These are phyloP conservation scores for Hexactinellida sp. DNA, from an alignment of 37 sponge, comb jelly and placozoan species.

Conservation along the genomic window DNA sequence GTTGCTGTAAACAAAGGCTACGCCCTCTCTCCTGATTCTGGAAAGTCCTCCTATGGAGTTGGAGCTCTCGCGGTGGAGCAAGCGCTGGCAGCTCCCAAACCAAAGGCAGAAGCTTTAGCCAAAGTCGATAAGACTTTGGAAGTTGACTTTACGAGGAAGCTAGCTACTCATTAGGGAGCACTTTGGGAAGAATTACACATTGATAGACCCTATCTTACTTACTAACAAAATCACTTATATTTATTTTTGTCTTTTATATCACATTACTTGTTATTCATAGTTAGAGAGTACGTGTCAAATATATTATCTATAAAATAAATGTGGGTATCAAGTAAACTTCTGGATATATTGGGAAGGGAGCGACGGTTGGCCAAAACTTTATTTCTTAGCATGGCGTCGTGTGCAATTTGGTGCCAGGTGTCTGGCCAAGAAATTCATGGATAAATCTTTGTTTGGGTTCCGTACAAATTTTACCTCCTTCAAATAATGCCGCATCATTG, in stretches of 20 bases:
- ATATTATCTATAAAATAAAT: too few species aligned
- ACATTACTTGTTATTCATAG: not conserved
- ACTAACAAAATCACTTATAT: not conserved
- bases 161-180: not conserved
- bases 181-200: not conserved
- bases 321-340: too few species aligned
- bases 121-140: slow-evolving; percentile 62
- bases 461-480: too few species aligned
- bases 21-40: slow-evolving; percentile 40
- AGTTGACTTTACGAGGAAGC: slow-evolving; percentile 8
- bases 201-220: not conserved
- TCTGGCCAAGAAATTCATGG: too few species aligned
- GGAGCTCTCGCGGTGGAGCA: slow-evolving; percentile 51
- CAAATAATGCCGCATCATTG: too few species aligned
- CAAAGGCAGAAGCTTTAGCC: slow-evolving; percentile 58
- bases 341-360: too few species aligned
- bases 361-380: too few species aligned
- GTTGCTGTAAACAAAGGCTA: slow-evolving; percentile 42
- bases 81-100: slow-evolving; percentile 56
- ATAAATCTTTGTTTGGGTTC: too few species aligned
- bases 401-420: too few species aligned
- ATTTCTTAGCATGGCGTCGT: too few species aligned
- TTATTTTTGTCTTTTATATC: slow-evolving; percentile 7
- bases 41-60: slow-evolving; percentile 45
- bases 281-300: too few species aligned